Evolutionary conservation across 2,888 invertebrate species (phyloP).

Genomic region (Sinelater perroti): DNA sequence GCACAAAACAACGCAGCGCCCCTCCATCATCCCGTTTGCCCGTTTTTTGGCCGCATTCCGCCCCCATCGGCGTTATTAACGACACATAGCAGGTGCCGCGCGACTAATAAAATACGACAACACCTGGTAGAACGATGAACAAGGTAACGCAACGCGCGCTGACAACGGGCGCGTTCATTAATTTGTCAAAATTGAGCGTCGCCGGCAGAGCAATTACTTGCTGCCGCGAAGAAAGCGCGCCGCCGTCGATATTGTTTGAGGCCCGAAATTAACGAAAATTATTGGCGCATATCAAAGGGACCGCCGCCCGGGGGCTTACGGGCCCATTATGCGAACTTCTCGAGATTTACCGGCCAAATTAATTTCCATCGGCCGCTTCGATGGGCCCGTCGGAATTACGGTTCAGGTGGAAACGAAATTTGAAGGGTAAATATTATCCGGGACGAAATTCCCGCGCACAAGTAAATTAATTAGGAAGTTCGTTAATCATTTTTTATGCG

Average conservation of each 20-base stretch:
- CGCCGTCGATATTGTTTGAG: constrained; percentile 28
- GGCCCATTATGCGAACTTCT: constrained; percentile 7
- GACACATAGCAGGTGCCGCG: constrained; percentile 39
- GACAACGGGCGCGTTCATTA: constrained; percentile 38
- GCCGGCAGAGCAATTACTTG: constrained; percentile 33
- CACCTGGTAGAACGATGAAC: constrained; percentile 41
- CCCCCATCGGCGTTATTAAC: constrained; percentile 31
- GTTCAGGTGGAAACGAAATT: no score
- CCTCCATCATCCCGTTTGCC: constrained; percentile 25
- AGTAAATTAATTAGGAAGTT: no score
- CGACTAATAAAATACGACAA: constrained; percentile 42
- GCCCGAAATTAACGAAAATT: constrained; percentile 27
- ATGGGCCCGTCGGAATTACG: no score
- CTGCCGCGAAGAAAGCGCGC: constrained; percentile 22
- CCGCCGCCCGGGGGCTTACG: not conserved
- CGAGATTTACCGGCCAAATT: no score
- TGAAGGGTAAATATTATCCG: no score
- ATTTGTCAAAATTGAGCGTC: constrained; percentile 38
- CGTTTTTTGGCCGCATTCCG: constrained; percentile 21
- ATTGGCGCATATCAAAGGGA: constrained; percentile 7
- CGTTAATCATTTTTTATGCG: no score
- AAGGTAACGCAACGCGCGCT: constrained; percentile 30
- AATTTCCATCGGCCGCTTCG: no score
- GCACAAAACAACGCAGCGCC: constrained; percentile 31
- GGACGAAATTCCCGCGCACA: no score